Conservation (phyloP, 1,140 invertebrate species). For the Tetraneura akinire region DNA sequence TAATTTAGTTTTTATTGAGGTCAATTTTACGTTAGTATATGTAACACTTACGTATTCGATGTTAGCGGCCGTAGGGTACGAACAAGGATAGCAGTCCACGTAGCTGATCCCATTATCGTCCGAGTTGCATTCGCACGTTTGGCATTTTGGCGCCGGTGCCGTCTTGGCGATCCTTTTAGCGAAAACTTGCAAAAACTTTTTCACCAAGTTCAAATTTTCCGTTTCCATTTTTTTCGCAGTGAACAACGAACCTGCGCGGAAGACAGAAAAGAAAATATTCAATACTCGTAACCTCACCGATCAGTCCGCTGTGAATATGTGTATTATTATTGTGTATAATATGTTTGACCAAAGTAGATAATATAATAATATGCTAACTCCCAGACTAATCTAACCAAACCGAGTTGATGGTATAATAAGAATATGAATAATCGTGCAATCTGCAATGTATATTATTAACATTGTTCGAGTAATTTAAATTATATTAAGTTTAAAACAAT, state of each 20-base stretch:
- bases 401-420: too few species aligned
- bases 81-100: slow-evolving; percentile 67
- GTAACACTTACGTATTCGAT: slow-evolving; percentile 62
- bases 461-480: too few species aligned
- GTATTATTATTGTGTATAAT: too few species aligned
- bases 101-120: slow-evolving; percentile 67
- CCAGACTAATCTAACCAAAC: too few species aligned
- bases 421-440: too few species aligned
- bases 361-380: too few species aligned
- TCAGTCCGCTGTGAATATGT: too few species aligned
- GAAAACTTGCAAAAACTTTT: slow-evolving; percentile 72
- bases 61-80: slow-evolving; percentile 61
- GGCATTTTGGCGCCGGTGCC: slow-evolving; percentile 66
- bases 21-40: slow-evolving; percentile 16
- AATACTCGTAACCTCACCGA: background rate
- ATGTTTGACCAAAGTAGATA: too few species aligned
- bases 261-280: background rate
- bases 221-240: slow-evolving; percentile 65
- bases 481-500: too few species aligned
- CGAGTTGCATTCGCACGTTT: slow-evolving; percentile 74
- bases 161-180: slow-evolving; percentile 68
- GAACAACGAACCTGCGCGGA: slow-evolving; percentile 63
- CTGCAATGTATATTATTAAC: too few species aligned
- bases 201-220: slow-evolving; percentile 64
- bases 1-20: too few species aligned